Conservation (phyloP, 2,888 invertebrate species). For the Myopa tessellatipennis region DNA sequence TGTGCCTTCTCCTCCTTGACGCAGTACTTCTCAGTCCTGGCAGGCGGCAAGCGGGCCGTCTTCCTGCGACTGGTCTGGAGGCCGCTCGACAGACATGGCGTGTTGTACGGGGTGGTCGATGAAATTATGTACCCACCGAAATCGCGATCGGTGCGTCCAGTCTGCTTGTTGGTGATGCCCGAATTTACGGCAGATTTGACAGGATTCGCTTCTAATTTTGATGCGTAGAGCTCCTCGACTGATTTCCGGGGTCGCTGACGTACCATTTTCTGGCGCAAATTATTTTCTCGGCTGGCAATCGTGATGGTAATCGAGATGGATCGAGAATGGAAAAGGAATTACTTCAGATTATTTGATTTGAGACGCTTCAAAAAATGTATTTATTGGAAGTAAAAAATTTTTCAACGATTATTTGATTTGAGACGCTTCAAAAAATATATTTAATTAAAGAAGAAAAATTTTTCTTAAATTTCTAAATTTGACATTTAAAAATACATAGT, state of each 20-base stretch:
- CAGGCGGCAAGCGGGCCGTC: conserved; percentile 37
- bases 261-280: conserved; percentile 55
- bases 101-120: conserved; percentile 42
- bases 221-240: conserved; percentile 61
- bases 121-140: conserved; percentile 46
- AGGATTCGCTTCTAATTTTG: conserved; percentile 53
- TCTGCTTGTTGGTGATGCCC: conserved; percentile 24
- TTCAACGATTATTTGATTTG: background rate
- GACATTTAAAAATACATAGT: no score
- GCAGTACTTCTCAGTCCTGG: conserved; percentile 39
- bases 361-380: conserved; percentile 17
- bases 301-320: background rate
- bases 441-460: background rate
- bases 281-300: background rate
- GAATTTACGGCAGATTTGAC: conserved; percentile 49
- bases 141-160: conserved; percentile 37
- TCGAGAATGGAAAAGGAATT: conserved; percentile 16
- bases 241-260: conserved; percentile 58
- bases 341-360: conserved; percentile 16
- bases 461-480: background rate
- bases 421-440: conserved; percentile 1
- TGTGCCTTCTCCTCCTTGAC: conserved; percentile 42
- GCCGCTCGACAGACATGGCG: background rate
- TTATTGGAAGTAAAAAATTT: background rate
- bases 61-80: conserved; percentile 41